These are phyloP conservation scores for Meandrina meandrites DNA, from an alignment of 92 coral and sea anemone species.

Conservation along the genomic window DNA sequence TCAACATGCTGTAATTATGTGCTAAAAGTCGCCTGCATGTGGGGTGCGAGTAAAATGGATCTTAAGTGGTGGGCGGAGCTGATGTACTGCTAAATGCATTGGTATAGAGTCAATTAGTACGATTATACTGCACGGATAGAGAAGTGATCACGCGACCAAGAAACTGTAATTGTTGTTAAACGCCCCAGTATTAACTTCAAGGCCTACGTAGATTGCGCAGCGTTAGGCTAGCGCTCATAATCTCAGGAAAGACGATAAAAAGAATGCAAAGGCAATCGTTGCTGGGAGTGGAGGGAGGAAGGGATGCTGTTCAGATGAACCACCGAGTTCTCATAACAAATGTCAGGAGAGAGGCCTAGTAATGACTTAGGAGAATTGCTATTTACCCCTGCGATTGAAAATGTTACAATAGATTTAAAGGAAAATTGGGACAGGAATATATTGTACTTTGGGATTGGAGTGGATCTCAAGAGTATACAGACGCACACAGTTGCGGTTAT, in stretches of 20 bases:
- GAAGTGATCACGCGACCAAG: constrained; percentile 28
- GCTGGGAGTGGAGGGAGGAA: too few species aligned
- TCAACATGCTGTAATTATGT: constrained; percentile 7
- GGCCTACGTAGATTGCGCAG: neutral
- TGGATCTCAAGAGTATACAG: neutral
- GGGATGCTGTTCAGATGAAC: neutral
- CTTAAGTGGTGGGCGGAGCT: constrained; percentile 42
- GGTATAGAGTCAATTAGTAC: neutral
- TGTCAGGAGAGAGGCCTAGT: neutral
- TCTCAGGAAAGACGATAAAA: neutral
- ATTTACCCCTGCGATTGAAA: neutral
- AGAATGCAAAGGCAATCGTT: neutral
- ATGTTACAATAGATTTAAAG: neutral
- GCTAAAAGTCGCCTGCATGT: constrained; percentile 21
- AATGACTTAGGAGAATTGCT: neutral
- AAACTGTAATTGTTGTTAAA: neutral
- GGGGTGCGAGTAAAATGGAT: neutral
- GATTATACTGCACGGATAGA: constrained; percentile 3
- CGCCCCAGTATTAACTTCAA: neutral
- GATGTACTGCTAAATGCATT: neutral
- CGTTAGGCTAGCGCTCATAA: neutral
- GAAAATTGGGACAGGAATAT: neutral
- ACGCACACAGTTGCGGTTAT: neutral
- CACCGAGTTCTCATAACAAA: neutral
- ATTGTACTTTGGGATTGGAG: neutral